Base-by-base conservation (phyloP, 2,113 vertebrate genomes). In the Saimiri boliviensis region DNA sequence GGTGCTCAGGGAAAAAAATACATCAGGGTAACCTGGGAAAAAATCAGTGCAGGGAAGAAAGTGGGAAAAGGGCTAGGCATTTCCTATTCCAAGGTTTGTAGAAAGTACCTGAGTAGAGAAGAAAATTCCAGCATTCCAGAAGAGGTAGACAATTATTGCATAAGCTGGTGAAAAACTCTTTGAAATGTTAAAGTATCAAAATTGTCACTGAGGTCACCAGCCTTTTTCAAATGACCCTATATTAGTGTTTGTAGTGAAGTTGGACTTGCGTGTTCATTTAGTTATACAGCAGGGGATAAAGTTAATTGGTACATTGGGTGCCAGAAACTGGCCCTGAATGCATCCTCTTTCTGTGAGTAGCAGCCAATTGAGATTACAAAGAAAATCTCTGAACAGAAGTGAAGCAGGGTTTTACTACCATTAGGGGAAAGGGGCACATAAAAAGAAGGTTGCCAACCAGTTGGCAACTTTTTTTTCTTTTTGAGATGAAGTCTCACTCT, bases 391-490 rank as follows among this genome's bases (percentile, higher is more conserved):
- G 54, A 89, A 66, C 11, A 23, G n/a, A 79, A 45, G 3, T 35
- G 27, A 89, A 32, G 35, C 14, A 13, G 4, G n/a, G 25, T 63
- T 93, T 96, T 95, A 71, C 79, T 37, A 88, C 96, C 96, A 93
- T 89, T 56, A 96, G 97, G 89, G 89, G 93, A 90, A 87, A 83
- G 91, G 3, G 63, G 80, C 54, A 85, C 82, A 94, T 90, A 8
- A 8, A 37, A 81, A 85, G n/a, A 91, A 58, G 19, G 70, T 63
- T 63, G 58, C 25, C 32, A 80, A 71, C 30, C 2, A 37, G 7
- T 23, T 92, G 47, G 52, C 56, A 85, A 60, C 32, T 63, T 63
- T 32, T 30, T 30, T 63, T 63, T 63, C 32, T 63, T 63, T 63
- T 63, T 63, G 60, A 63, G 60, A 32, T 14, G 60, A 12, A 63